Percentiles rank a stretch among this genome's conserved stretches.
Evolutionary conservation across 2,113 vertebrate genomes (phyloP).

Genomic region (Catagonus wagneri): DNA sequence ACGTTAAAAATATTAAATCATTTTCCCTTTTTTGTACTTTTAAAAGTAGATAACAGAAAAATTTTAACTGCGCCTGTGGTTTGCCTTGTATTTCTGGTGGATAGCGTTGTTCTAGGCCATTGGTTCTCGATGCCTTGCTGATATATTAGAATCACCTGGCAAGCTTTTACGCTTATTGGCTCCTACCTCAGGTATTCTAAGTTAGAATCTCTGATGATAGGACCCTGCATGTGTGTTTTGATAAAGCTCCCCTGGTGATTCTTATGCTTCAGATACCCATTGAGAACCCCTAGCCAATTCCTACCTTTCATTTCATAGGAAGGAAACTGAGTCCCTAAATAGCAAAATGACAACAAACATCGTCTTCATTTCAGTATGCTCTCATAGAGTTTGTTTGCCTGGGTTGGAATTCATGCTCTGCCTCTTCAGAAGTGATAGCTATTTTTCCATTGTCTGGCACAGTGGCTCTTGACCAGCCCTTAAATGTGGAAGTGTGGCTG

Average conservation of each 20-base stretch:
- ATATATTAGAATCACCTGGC: background rate
- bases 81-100: background rate
- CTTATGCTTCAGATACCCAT: background rate
- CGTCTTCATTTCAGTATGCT: background rate
- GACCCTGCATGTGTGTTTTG: background rate
- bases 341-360: background rate
- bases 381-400: background rate
- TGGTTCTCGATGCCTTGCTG: background rate
- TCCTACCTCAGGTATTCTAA: background rate
- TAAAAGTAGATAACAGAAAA: conserved; percentile 21
- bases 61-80: background rate
- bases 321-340: background rate
- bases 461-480: background rate
- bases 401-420: background rate
- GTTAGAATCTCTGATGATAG: background rate
- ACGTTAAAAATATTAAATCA: background rate
- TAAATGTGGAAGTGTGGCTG: conserved; percentile 33
- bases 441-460: conserved; percentile 27
- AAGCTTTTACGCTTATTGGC: background rate
- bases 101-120: background rate
- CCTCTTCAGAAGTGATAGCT: background rate
- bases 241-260: background rate
- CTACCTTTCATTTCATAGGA: background rate
- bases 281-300: background rate
- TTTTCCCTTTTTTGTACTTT: conserved; percentile 32